A percentile compares a stretch with the other conserved stretches of the same genome.
Conservation (phyloP, 2,797 vertebrate species). For the Platalea minor region DNA sequence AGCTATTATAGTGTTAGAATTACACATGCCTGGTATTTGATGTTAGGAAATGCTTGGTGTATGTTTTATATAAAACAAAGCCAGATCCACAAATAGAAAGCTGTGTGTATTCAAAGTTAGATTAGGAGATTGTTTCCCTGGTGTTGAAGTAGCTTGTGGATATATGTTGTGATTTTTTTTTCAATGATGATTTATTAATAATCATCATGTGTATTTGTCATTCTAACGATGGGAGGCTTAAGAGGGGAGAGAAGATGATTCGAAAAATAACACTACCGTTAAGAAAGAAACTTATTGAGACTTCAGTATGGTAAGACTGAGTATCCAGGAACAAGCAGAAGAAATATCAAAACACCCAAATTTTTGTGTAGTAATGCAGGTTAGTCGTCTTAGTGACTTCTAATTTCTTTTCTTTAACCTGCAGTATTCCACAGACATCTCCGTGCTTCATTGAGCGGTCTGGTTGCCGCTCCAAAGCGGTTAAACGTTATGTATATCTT, state of each 20-base stretch:
- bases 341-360: background rate
- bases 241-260: background rate
- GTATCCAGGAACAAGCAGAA: background rate
- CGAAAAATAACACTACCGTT: background rate
- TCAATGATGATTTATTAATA: background rate
- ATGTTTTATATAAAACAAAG: background rate
- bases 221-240: background rate
- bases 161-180: background rate
- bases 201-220: background rate
- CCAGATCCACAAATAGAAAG: background rate
- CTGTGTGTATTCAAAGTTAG: background rate
- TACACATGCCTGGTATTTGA: background rate
- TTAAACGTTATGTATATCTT: background rate
- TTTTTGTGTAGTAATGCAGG: background rate
- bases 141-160: background rate
- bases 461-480: background rate
- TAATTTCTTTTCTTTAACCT: background rate
- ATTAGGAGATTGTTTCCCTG: background rate
- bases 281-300: background rate
- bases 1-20: background rate
- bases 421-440: accelerated
- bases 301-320: background rate
- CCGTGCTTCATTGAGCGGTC: background rate
- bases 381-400: background rate
- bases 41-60: background rate